Base-by-base conservation (phyloP, 2,888 invertebrate genomes). In the Lapara coniferarum region DNA sequence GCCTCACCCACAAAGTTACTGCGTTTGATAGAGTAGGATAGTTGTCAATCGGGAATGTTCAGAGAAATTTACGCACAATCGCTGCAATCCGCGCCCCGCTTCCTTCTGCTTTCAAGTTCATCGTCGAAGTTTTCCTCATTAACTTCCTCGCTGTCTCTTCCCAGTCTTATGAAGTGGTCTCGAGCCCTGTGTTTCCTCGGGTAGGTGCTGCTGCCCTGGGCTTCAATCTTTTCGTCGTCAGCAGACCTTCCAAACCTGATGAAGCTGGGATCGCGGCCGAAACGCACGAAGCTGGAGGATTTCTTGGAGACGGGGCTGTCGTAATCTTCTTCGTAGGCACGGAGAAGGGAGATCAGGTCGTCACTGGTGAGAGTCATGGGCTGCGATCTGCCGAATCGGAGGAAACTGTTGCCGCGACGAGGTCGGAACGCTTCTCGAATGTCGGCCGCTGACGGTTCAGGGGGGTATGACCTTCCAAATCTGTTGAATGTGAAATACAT, bases 221-320 rank as follows among this genome's bases (percentile, higher is more conserved):
- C 81, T 53, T 89, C 88, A 8, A 78, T 70, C n/a, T 84, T 87
- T 0, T 89, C 88, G 0, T 90, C 90, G 0, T 87, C 88, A 6
- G 74, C 75, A 2, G 92, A 86, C 67, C 94, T 84, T 1, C 94
- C 94, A n/a, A 94, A 87, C 12, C 94, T 83, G 73, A 94, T 89
- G 78, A 94, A 94, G 73, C 91, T 93, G 10, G 90, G 91, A 67
- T 90, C 88, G 0, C 94, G 84, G 5, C 93, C 94, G 1, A 93
- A 85, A 19, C 94, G 81, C 10, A 93, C 83, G 75, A 93, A 93
- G 68, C 84, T 87, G 2, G 90, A 77, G 0, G 85, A 89, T 55
- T 91, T 84, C 74, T 93, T 92, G 2, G 83, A 74, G 10, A 78
- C 67, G 0, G 90, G 86, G 0, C 73, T 75, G 4, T 91, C 90